Evolutionary conservation across 2,888 invertebrate genomes (phyloP).

Genomic region (Gastrophysa polygoni): DNA sequence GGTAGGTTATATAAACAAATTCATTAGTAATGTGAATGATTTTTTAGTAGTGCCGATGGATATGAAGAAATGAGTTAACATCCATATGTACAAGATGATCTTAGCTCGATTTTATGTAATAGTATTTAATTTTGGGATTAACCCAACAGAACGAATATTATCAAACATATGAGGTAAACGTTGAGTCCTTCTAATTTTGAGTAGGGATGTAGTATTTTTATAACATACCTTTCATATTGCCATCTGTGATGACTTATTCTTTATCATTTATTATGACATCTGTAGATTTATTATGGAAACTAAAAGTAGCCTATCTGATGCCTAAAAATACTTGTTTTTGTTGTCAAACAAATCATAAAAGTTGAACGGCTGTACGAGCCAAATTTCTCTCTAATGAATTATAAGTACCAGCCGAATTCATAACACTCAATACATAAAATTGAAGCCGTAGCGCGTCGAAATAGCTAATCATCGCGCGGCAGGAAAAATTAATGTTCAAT

Average conservation of each 20-base stretch:
- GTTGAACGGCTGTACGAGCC: not conserved
- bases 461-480: constrained; percentile 13
- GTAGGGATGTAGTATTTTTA: too few species aligned
- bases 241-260: not conserved
- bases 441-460: not conserved
- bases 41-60: constrained; percentile 31
- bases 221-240: too few species aligned
- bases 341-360: constrained; percentile 1
- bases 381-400: not conserved
- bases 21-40: constrained; percentile 31
- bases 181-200: too few species aligned
- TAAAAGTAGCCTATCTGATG: not conserved
- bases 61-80: constrained; percentile 30
- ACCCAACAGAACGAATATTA: too few species aligned
- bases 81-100: constrained; percentile 34
- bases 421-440: not conserved
- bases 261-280: not conserved
- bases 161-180: too few species aligned
- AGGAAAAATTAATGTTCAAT: constrained; percentile 15
- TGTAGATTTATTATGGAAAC: not conserved
- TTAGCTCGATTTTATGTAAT: constrained; percentile 22
- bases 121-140: too few species aligned
- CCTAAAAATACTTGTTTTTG: not conserved
- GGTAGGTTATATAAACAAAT: constrained; percentile 12
- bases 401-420: not conserved